A percentile compares a stretch with the other conserved stretches of the same genome.
These are phyloP conservation scores for Stegastes partitus DNA, from an alignment of 2,113 vertebrate genomes.

Conservation along the genomic window DNA sequence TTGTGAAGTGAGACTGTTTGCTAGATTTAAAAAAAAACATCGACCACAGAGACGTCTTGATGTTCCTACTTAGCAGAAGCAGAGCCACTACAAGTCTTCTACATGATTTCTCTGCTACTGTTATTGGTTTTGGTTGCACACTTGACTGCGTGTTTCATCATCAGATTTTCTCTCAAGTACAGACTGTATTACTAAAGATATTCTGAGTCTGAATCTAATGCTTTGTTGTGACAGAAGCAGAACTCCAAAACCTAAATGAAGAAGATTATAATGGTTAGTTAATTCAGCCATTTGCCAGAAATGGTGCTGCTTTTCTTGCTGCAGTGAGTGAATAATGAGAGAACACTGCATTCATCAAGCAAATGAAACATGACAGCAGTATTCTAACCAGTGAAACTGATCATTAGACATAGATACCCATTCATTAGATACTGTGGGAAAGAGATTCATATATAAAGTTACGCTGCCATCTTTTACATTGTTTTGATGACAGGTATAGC, in stretches of 20 bases:
- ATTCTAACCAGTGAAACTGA: conserved; percentile 24
- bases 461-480: not conserved
- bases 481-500: conserved; percentile 5
- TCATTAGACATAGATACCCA: conserved; percentile 17
- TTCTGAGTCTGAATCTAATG: not conserved
- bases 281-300: conserved; percentile 25
- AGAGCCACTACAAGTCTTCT: no score
- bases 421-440: conserved; percentile 10
- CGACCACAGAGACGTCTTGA: no score
- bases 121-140: not conserved
- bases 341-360: conserved; percentile 33
- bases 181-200: not conserved
- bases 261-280: conserved; percentile 33
- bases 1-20: no score
- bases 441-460: not conserved
- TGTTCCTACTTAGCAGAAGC: no score
- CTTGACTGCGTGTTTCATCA: not conserved
- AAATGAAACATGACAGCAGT: conserved; percentile 45
- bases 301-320: not conserved
- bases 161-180: conserved; percentile 20
- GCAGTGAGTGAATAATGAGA: conserved; percentile 2
- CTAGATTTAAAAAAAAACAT: no score
- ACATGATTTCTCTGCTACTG: no score
- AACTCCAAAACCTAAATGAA: conserved; percentile 8
- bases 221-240: not conserved